phyloP scores from a whole-genome alignment of 2,888 invertebrate species.

The Lasioglossum pauxillum region DNA sequence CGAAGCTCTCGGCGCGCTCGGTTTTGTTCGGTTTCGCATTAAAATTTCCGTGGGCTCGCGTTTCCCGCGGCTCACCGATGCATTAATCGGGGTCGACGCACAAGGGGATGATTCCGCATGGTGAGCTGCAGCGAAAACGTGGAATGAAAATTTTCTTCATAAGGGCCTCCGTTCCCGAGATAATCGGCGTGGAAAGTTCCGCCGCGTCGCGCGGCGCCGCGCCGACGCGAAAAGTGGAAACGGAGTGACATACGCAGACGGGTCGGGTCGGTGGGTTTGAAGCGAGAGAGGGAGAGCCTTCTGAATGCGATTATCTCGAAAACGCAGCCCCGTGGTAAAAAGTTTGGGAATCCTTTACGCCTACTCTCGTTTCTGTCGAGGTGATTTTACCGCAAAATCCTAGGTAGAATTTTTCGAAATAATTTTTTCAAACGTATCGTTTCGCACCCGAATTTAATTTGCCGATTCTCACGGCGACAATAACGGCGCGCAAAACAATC shows the following conservation, averaged over 20 bases:
- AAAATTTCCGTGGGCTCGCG: background rate
- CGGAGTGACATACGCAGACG: background rate
- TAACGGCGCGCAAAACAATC: background rate
- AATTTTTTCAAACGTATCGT: background rate
- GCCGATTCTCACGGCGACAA: background rate
- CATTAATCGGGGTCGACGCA: no score
- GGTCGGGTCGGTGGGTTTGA: background rate
- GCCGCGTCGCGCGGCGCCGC: no score
- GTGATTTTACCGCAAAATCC: background rate
- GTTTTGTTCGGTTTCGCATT: background rate
- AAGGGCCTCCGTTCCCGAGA: background rate
- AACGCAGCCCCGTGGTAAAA: no score
- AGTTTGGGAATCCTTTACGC: background rate
- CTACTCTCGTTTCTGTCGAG: no score
- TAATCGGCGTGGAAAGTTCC: background rate
- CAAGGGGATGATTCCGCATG: no score
- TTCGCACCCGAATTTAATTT: background rate
- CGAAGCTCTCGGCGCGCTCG: slow-evolving; percentile 35
- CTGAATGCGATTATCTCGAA: no score
- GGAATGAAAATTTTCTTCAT: background rate
- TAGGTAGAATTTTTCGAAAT: background rate
- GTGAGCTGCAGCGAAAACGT: background rate
- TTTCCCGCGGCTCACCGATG: no score
- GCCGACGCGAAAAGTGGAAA: background rate
- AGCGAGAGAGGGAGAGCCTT: background rate